These are phyloP conservation scores for Apodemia hepburni DNA, from an alignment of 2,888 invertebrate species.

Conservation along the genomic window DNA sequence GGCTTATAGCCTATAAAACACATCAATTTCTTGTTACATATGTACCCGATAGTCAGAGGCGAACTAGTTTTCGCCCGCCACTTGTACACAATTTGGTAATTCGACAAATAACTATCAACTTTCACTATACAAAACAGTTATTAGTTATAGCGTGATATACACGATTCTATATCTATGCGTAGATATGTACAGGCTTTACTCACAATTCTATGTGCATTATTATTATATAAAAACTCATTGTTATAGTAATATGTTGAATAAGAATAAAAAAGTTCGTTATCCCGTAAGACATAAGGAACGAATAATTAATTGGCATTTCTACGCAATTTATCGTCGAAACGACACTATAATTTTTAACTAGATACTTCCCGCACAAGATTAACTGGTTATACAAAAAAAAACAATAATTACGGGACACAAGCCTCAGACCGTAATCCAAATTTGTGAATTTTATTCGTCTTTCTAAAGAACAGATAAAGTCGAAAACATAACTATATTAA, in stretches of 20 bases:
- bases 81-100: constrained; percentile 53
- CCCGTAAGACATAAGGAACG: background rate
- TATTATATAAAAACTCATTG: background rate
- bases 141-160: constrained; percentile 40
- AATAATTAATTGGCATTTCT: background rate
- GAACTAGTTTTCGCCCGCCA: background rate
- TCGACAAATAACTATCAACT: constrained; percentile 54
- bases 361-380: no score
- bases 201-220: constrained; percentile 37
- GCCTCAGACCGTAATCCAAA: no score
- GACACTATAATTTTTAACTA: background rate
- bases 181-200: constrained; percentile 52
- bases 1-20: constrained; percentile 1
- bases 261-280: background rate
- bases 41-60: constrained; percentile 3
- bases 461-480: no score
- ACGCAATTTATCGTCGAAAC: background rate
- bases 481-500: no score
- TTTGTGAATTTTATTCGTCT: no score
- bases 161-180: constrained; percentile 32
- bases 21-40: background rate
- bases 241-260: background rate
- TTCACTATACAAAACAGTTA: constrained; percentile 23
- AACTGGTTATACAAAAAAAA: no score
- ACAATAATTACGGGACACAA: no score